A percentile compares a stretch with the other conserved stretches of the same genome.
phyloP scores from a whole-genome alignment of 2,888 invertebrate genomes.

The Drosophila stalkeri region DNA sequence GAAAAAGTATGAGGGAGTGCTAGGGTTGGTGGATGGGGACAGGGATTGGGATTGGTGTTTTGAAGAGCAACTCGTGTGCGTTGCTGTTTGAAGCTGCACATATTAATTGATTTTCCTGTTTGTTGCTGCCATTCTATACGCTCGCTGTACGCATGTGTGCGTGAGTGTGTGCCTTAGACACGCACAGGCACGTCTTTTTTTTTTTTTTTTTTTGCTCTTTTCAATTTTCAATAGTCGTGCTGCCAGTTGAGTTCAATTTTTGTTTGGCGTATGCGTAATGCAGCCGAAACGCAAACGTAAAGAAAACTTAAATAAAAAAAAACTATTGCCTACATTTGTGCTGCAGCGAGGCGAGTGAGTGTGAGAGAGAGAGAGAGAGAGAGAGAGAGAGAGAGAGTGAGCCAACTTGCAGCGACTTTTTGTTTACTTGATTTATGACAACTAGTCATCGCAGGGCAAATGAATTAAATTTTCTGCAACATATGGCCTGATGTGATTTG shows the following conservation, averaged over 20 bases:
- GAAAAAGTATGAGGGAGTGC: no score
- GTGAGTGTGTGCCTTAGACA: neutral
- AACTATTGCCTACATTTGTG: conserved; percentile 45
- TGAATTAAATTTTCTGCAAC: conserved; percentile 48
- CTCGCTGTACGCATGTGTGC: neutral
- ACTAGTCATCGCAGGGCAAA: conserved; percentile 7
- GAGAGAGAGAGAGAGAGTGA: neutral
- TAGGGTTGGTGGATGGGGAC: no score
- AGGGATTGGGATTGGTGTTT: neutral
- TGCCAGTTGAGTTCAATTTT: conserved; percentile 23
- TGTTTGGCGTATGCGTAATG: conserved; percentile 42
- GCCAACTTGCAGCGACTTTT: conserved; percentile 2
- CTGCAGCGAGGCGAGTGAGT: neutral
- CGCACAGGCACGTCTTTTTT: neutral
- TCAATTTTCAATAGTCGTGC: conserved; percentile 8
- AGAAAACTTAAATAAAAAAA: neutral
- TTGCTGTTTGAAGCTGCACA: conserved; percentile 27
- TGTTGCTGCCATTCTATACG: conserved; percentile 9
- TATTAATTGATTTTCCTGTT: conserved; percentile 60
- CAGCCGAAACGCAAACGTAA: neutral
- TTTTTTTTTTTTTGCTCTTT: conserved; percentile 4
- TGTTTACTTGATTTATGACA: conserved; percentile 14
- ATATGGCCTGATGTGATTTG: conserved; percentile 41
- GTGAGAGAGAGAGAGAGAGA: neutral
- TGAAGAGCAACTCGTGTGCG: neutral